These are phyloP conservation scores for Drosophila demipolita DNA, from an alignment of 2,888 invertebrate species.

Conservation along the genomic window DNA sequence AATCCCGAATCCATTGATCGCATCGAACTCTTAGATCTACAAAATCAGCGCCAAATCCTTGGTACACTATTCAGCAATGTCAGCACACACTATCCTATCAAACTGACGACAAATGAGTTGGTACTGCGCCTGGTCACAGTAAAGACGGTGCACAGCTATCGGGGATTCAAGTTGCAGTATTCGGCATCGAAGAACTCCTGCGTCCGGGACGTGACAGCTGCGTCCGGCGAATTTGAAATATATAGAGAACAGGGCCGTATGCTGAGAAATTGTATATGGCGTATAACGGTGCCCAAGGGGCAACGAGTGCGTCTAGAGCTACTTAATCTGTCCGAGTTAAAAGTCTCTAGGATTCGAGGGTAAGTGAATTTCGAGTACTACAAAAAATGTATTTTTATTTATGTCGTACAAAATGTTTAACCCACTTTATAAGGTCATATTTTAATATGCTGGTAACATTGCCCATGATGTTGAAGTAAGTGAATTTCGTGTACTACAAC, in stretches of 20 bases:
- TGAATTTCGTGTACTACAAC: background rate
- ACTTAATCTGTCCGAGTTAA: slow-evolving; percentile 85
- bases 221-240: slow-evolving; percentile 86
- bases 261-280: slow-evolving; percentile 88
- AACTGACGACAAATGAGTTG: slow-evolving; percentile 85
- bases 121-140: slow-evolving; percentile 86
- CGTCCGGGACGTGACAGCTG: slow-evolving; percentile 87
- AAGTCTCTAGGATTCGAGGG: background rate
- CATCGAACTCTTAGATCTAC: slow-evolving; percentile 79
- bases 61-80: slow-evolving; percentile 84
- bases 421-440: background rate
- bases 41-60: slow-evolving; percentile 14
- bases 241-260: background rate
- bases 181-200: slow-evolving; percentile 86
- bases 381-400: background rate
- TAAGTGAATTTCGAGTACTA: slow-evolving; percentile 12
- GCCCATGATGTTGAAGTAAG: slow-evolving; percentile 9
- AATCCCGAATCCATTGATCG: slow-evolving; percentile 78
- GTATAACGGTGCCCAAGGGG: slow-evolving; percentile 88
- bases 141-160: slow-evolving; percentile 81
- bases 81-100: slow-evolving; percentile 82
- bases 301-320: slow-evolving; percentile 88
- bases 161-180: slow-evolving; percentile 89
- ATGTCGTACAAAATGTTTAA: background rate
- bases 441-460: background rate